A percentile compares a stretch with the other conserved stretches of the same genome.
Evolutionary conservation across 2,888 invertebrate species (phyloP).

Genomic region (Scaptomyza tumidula): DNA sequence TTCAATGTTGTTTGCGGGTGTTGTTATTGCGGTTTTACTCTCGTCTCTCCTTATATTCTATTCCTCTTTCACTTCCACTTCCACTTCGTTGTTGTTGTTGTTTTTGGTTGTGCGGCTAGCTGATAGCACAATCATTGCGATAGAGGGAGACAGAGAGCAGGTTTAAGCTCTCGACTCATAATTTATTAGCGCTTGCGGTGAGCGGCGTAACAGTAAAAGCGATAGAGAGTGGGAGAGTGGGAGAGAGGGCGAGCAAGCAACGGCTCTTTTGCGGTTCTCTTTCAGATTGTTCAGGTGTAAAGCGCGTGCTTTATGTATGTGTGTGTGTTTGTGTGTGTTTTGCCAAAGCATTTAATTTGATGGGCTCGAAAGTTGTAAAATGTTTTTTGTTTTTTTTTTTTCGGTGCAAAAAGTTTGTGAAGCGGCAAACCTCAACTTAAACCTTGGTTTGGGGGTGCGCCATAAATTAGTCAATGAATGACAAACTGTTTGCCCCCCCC

Average conservation of each 20-base stretch:
- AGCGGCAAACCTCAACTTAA: constrained; percentile 1
- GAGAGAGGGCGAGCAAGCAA: constrained; percentile 1
- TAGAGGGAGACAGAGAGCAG: constrained; percentile 19
- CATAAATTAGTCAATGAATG: constrained; percentile 33
- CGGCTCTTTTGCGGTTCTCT: constrained; percentile 34
- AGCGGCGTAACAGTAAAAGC: constrained; percentile 3
- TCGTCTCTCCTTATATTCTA: constrained; percentile 11
- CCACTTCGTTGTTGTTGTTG: not conserved
- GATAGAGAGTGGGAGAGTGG: not conserved
- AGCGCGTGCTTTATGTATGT: constrained; percentile 8
- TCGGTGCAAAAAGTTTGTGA: constrained; percentile 17
- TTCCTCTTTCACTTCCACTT: not conserved
- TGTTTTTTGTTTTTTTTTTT: constrained; percentile 20
- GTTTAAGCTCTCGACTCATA: constrained; percentile 73
- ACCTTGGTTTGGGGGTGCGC: constrained; percentile 6
- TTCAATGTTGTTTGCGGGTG: constrained; percentile 73
- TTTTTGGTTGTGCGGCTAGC: constrained; percentile 20
- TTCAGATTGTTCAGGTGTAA: constrained; percentile 56
- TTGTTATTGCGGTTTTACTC: constrained; percentile 64
- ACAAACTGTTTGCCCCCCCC: constrained; percentile 36
- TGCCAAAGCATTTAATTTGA: constrained; percentile 51
- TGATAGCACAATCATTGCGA: constrained; percentile 37
- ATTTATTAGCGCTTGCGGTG: constrained; percentile 75
- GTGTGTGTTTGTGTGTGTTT: constrained; percentile 13
- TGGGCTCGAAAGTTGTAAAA: constrained; percentile 34